These are phyloP conservation scores for Orthonyx spaldingii DNA, from an alignment of 2,113 vertebrate genomes.

Conservation along the genomic window DNA sequence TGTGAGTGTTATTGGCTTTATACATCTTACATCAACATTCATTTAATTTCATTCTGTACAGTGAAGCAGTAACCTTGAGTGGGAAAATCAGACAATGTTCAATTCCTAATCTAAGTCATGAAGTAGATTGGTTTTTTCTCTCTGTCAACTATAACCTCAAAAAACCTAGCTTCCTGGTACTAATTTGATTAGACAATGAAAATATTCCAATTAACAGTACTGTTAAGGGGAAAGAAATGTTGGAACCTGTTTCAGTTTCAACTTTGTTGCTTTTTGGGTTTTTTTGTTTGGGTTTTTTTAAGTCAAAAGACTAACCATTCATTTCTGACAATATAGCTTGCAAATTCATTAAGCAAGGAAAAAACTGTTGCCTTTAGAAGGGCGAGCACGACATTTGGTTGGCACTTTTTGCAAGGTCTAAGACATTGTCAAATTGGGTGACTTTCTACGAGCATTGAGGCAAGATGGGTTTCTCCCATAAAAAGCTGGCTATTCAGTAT, in stretches of 20 bases:
- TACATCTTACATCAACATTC: not conserved
- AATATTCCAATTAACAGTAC: not conserved
- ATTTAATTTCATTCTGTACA: not conserved
- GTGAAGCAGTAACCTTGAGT: not conserved
- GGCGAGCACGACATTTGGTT: not conserved
- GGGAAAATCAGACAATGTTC: not conserved
- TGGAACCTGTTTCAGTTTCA: not conserved
- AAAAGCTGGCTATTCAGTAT: not conserved
- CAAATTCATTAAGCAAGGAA: not conserved
- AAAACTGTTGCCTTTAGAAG: not conserved
- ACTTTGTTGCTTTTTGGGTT: accelerated
- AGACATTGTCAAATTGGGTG: not conserved
- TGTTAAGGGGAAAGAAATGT: not conserved
- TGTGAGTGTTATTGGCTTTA: not conserved
- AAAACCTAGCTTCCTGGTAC: not conserved
- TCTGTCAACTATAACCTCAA: not conserved
- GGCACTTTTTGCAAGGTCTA: not conserved
- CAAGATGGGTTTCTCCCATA: not conserved
- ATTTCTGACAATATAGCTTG: not conserved
- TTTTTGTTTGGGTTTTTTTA: not conserved
- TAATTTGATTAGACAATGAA: not conserved
- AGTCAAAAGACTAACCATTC: not conserved
- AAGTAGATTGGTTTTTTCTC: not conserved
- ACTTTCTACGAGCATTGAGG: not conserved
- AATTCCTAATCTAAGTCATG: not conserved